Conservation (phyloP, 2,797 vertebrate genomes). For the Fratercula arctica region DNA sequence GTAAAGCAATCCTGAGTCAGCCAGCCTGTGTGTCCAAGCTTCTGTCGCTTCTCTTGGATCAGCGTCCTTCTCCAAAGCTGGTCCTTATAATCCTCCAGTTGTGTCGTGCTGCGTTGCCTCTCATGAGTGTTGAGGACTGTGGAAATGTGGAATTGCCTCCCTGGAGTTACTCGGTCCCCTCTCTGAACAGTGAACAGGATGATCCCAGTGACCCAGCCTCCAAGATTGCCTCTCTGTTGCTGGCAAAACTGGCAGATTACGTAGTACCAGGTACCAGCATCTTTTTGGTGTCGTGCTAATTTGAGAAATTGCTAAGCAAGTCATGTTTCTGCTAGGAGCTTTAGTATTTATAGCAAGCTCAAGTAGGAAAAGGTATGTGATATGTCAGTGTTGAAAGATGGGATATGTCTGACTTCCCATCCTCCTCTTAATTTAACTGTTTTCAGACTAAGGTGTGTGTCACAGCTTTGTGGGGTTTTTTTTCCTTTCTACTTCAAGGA, state of each 20-base stretch:
- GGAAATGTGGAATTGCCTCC: constrained; percentile 95
- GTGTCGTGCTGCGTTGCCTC: constrained; percentile 93
- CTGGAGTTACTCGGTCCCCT: constrained; percentile 95
- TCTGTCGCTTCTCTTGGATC: constrained; percentile 94
- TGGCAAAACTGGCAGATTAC: constrained; percentile 97
- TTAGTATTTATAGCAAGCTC: not conserved
- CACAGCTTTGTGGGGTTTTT: not conserved
- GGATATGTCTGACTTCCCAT: not conserved
- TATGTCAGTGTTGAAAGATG: not conserved
- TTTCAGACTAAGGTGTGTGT: not conserved
- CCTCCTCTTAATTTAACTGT: not conserved
- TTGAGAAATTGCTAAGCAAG: not conserved
- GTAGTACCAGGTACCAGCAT: constrained; percentile 90
- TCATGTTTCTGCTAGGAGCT: not conserved
- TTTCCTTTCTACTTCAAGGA: constrained; percentile 75
- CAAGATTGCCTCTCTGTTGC: constrained; percentile 91
- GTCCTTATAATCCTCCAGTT: constrained; percentile 98
- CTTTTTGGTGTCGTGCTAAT: not conserved
- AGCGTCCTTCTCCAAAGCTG: constrained; percentile 96
- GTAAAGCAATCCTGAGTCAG: constrained; percentile 97
- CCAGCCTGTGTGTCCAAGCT: constrained; percentile 98
- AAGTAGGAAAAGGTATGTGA: not conserved
- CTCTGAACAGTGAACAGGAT: constrained; percentile 91
- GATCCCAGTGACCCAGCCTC: constrained; percentile 96
- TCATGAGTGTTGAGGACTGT: constrained; percentile 99